Conservation (phyloP, 2,113 vertebrate species). For the Beaufortia kweichowensis region DNA sequence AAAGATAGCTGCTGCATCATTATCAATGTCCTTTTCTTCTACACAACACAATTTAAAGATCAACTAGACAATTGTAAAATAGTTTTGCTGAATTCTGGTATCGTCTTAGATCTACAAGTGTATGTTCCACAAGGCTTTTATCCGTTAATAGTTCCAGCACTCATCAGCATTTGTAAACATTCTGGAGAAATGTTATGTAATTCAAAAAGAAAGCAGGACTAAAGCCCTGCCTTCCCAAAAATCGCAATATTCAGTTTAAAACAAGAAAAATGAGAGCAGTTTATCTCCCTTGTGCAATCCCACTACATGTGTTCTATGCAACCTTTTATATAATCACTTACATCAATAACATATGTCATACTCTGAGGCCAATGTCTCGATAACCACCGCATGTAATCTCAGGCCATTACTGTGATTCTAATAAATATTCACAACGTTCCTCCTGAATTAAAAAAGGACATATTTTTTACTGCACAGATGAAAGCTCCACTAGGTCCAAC, state of each 20-base stretch:
- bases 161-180: neutral
- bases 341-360: conserved; percentile 12
- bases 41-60: neutral
- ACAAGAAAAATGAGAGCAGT: neutral
- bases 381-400: neutral
- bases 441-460: conserved; percentile 14
- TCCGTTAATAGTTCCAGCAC: too few relatives aligned
- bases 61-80: neutral
- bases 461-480: conserved; percentile 18
- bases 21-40: neutral
- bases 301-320: neutral
- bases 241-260: neutral
- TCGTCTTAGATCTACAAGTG: neutral
- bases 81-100: neutral
- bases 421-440: neutral
- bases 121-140: too few relatives aligned
- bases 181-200: neutral
- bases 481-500: conserved; percentile 50
- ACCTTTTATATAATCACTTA: conserved; percentile 16
- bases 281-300: neutral
- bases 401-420: neutral
- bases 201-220: neutral
- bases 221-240: too few relatives aligned
- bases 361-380: neutral
- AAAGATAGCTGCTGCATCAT: neutral